Percentiles rank a stretch among this genome's conserved stretches.
Conservation (phyloP, 2,113 vertebrate genomes). For the Aldabrachelys gigantea region DNA sequence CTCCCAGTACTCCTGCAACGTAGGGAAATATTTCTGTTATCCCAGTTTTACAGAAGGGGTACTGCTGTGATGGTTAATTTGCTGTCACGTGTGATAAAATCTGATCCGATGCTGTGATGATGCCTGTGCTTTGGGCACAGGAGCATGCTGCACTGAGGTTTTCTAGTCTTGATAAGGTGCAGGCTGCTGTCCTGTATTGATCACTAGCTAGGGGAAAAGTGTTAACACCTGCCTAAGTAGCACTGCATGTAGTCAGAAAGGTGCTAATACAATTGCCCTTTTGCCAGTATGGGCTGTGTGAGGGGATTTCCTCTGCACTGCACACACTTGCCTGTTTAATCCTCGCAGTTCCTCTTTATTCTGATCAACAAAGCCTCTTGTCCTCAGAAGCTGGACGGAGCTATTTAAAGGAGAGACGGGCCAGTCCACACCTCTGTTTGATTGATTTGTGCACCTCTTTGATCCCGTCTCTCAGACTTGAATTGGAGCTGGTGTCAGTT, state of each 20-base stretch:
- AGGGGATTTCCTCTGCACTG: background rate
- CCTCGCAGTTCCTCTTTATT: background rate
- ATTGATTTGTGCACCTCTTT: background rate
- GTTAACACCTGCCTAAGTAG: background rate
- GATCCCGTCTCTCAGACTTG: background rate
- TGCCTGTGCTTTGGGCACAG: background rate
- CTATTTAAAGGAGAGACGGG: background rate
- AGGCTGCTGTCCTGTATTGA: background rate
- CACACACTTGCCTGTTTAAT: background rate
- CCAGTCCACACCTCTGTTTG: background rate
- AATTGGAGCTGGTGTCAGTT: background rate
- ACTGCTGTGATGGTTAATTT: background rate
- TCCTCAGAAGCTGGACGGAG: background rate
- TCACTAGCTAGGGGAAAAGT: background rate
- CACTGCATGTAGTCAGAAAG: background rate
- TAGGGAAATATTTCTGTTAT: background rate
- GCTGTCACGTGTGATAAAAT: background rate
- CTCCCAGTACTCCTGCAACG: background rate
- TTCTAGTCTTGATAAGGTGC: background rate
- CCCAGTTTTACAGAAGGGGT: background rate
- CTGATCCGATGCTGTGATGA: background rate
- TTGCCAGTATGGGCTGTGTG: background rate
- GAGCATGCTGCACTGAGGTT: background rate
- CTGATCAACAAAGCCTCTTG: background rate
- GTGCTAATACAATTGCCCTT: background rate